A percentile compares a stretch with the other conserved stretches of the same genome.
Evolutionary conservation across 2,888 invertebrate genomes (phyloP).

Genomic region (Poecilobothrus nobilitatus): DNA sequence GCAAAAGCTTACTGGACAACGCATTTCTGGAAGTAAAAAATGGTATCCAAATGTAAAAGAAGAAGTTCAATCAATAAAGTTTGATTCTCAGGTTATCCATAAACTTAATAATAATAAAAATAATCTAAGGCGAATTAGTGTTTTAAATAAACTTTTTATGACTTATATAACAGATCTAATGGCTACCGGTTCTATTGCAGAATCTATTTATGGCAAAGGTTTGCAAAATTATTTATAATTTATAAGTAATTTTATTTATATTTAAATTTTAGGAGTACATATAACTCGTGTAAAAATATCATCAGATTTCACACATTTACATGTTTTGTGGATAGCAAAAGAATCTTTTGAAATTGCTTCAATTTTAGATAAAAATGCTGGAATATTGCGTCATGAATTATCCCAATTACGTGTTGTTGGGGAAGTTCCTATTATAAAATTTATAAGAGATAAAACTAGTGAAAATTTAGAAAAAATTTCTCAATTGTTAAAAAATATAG

Average conservation of each 20-base stretch:
- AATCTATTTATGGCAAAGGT: conserved; percentile 54
- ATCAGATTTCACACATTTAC: conserved; percentile 56
- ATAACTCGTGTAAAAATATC: conserved; percentile 62
- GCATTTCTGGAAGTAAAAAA: conserved; percentile 35
- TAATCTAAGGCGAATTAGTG: conserved; percentile 52
- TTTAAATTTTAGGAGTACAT: conserved; percentile 42
- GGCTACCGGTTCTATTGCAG: conserved; percentile 59
- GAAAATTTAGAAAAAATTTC: conserved; percentile 53
- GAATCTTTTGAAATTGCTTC: conserved; percentile 32
- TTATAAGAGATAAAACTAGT: conserved; percentile 61
- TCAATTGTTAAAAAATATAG: conserved; percentile 43
- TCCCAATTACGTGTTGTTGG: conserved; percentile 66
- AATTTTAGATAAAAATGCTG: conserved; percentile 51
- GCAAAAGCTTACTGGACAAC: conserved; percentile 36
- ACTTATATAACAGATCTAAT: conserved; percentile 68
- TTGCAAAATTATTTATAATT: conserved; percentile 30
- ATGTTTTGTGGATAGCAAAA: conserved; percentile 64
- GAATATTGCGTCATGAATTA: conserved; percentile 60
- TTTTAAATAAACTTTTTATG: conserved; percentile 76
- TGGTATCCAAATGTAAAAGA: conserved; percentile 31
- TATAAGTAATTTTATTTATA: background rate
- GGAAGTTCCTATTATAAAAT: conserved; percentile 61
- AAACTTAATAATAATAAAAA: conserved; percentile 40
- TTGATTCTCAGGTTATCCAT: conserved; percentile 27
- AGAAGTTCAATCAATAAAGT: conserved; percentile 12